Conservation (phyloP, 2,113 vertebrate species). For the Cromileptes altivelis region DNA sequence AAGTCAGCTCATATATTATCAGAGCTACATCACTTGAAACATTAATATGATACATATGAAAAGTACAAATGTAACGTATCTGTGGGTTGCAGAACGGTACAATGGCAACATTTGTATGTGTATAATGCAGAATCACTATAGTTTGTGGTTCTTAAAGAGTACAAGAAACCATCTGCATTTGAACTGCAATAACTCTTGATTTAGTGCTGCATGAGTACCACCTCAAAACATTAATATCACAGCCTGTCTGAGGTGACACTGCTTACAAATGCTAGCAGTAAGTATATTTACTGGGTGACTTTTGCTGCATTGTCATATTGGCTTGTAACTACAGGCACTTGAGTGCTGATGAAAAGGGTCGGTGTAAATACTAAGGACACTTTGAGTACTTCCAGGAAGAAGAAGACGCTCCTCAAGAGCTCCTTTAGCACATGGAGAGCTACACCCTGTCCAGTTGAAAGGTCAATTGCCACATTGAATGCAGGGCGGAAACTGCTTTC, state of each 20-base stretch:
- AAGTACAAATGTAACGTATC: no score
- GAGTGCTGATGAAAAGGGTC: constrained; percentile 36
- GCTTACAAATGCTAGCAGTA: constrained; percentile 6
- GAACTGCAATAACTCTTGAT: neutral
- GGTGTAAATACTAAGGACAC: constrained; percentile 27
- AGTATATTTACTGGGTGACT: constrained; percentile 5
- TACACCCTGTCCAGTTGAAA: constrained; percentile 49
- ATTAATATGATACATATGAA: no score
- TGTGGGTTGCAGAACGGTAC: no score
- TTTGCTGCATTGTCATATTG: constrained; percentile 22
- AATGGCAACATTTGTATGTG: no score
- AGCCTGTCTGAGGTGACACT: neutral
- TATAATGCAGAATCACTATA: neutral
- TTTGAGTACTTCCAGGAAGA: constrained; percentile 30
- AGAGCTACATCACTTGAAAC: no score
- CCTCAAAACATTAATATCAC: neutral
- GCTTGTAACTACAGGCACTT: constrained; percentile 28
- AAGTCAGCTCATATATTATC: no score
- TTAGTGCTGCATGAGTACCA: neutral
- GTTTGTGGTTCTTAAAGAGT: neutral
- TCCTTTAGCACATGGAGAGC: constrained; percentile 34
- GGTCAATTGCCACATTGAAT: constrained; percentile 62
- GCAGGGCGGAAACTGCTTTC: constrained; percentile 63
- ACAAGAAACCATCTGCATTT: neutral
- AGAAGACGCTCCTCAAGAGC: constrained; percentile 35